Percentiles rank a stretch among this genome's conserved stretches.
phyloP scores from a whole-genome alignment of 2,888 invertebrate genomes.

The Temnothorax rugatulus region DNA sequence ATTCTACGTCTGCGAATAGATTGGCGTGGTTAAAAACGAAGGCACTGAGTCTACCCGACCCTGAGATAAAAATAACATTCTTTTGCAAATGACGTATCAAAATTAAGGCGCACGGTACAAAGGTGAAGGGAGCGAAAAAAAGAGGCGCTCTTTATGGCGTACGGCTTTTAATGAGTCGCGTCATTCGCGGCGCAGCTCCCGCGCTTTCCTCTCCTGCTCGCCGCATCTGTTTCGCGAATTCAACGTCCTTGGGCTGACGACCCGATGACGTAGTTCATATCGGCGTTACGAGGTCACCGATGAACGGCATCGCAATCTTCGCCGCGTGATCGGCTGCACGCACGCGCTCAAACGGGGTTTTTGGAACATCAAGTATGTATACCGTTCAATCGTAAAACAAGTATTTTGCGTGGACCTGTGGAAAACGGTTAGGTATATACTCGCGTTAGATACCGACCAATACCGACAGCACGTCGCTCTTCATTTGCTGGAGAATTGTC shows the following conservation, averaged over 20 bases:
- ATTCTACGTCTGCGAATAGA: constrained; percentile 33
- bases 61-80: constrained; percentile 29
- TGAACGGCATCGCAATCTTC: constrained; percentile 55
- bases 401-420: constrained; percentile 5
- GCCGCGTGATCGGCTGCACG: constrained; percentile 42
- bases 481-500: not conserved
- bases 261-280: constrained; percentile 47
- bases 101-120: constrained; percentile 8
- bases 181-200: constrained; percentile 31
- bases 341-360: constrained; percentile 43
- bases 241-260: constrained; percentile 55
- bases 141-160: not conserved
- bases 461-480: not conserved
- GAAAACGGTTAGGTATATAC: not conserved
- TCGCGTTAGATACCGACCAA: not conserved
- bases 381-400: constrained; percentile 25
- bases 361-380: constrained; percentile 40
- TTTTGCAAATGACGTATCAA: constrained; percentile 25
- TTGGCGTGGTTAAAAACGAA: constrained; percentile 37
- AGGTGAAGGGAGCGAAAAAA: not conserved
- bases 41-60: constrained; percentile 5
- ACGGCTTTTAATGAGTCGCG: not conserved
- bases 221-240: constrained; percentile 50
- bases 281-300: constrained; percentile 54
- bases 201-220: constrained; percentile 13